A percentile compares a stretch with the other conserved stretches of the same genome.
These are phyloP conservation scores for Amblyjoppa fuscipennis DNA, from an alignment of 2,888 invertebrate species.

Conservation along the genomic window DNA sequence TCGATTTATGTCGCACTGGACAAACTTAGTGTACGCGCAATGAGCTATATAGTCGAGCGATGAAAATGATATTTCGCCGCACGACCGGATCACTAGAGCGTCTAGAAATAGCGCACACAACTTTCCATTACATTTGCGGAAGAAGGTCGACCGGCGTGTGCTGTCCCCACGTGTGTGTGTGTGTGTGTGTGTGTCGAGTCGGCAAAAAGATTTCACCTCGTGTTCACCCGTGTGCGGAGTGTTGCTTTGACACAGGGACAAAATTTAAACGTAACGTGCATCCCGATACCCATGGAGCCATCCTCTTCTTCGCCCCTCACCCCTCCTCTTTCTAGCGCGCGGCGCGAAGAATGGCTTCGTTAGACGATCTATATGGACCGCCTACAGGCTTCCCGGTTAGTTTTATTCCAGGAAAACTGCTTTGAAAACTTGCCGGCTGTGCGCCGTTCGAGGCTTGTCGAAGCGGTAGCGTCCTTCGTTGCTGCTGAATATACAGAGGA, in stretches of 20 bases:
- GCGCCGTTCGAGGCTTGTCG: background rate
- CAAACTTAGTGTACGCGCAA: background rate
- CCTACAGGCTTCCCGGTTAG: background rate
- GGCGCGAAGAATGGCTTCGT: constrained; percentile 3
- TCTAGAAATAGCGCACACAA: constrained; percentile 76
- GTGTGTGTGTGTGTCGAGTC: constrained; percentile 51
- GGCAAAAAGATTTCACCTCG: constrained; percentile 69
- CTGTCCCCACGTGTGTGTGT: constrained; percentile 32
- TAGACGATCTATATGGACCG: constrained; percentile 8
- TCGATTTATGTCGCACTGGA: background rate
- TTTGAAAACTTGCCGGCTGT: constrained; percentile 34
- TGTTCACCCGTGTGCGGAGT: constrained; percentile 51
- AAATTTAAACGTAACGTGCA: constrained; percentile 4
- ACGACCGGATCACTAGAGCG: constrained; percentile 70
- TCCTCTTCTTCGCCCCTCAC: background rate
- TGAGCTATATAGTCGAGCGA: constrained; percentile 50
- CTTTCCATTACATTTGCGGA: constrained; percentile 76
- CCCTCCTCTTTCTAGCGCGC: constrained; percentile 7
- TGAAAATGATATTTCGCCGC: constrained; percentile 68
- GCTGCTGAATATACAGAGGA: constrained; percentile 2
- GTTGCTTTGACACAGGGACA: constrained; percentile 29
- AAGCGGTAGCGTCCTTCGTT: constrained; percentile 7
- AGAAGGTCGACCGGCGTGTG: constrained; percentile 75
- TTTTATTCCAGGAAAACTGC: constrained; percentile 30
- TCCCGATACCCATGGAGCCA: constrained; percentile 36